phyloP scores from a whole-genome alignment of 2,113 vertebrate species.

The Fulica atra region DNA sequence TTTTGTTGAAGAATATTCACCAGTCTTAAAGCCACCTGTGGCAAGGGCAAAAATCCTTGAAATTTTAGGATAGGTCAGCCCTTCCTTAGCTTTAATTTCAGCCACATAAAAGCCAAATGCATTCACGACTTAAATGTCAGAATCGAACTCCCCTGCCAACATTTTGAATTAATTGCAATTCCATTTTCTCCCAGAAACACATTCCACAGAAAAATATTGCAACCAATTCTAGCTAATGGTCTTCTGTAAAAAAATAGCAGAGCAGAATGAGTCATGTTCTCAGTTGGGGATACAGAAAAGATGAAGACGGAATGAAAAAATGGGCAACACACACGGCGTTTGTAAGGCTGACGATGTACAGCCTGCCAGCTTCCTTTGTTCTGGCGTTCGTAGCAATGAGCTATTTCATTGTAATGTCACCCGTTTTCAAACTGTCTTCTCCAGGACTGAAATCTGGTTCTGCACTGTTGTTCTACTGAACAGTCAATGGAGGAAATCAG shows the following conservation, averaged over 20 bases:
- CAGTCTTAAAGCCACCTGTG: neutral
- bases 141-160: neutral
- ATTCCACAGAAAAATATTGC: neutral
- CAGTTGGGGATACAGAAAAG: neutral
- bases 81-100: neutral
- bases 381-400: neutral
- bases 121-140: neutral
- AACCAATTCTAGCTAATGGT: neutral
- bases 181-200: neutral
- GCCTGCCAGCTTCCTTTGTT: neutral
- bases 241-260: neutral
- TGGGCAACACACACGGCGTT: neutral
- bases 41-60: neutral
- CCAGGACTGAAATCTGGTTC: neutral
- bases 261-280: neutral
- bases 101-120: neutral
- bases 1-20: neutral
- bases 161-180: neutral
- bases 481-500: neutral
- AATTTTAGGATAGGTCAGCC: neutral
- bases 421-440: neutral
- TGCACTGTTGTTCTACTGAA: neutral
- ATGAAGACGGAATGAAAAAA: neutral
- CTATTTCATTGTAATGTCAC: neutral
- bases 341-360: neutral